phyloP scores from a whole-genome alignment of 2,888 invertebrate species.

The Cantharis rustica region DNA sequence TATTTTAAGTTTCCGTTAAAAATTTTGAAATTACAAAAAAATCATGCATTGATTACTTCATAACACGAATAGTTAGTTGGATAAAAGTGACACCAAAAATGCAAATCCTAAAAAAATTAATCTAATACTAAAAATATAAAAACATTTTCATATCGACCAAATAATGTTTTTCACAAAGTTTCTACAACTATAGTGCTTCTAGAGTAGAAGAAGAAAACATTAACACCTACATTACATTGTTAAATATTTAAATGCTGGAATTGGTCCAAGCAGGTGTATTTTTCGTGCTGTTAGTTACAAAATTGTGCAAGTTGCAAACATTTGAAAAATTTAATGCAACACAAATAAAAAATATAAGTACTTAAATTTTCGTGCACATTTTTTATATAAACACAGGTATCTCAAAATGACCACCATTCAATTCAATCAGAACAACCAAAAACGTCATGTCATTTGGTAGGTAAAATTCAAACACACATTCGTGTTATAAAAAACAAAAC shows the following conservation, averaged over 20 bases:
- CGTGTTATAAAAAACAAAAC: constrained; percentile 13
- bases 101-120: background rate
- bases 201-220: background rate
- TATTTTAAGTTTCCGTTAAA: background rate
- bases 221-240: background rate
- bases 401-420: background rate
- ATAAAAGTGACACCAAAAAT: too few species aligned
- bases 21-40: background rate
- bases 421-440: background rate
- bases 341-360: background rate
- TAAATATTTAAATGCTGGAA: background rate
- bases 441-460: background rate
- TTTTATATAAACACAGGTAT: background rate
- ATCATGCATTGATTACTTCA: background rate
- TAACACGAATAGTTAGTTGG: background rate
- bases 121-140: too few species aligned
- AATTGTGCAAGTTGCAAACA: background rate
- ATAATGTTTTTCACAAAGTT: background rate
- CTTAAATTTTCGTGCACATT: background rate
- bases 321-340: background rate
- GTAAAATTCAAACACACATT: constrained; percentile 5
- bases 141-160: too few species aligned
- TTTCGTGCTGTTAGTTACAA: background rate
- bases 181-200: background rate
- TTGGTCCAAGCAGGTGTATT: background rate